Evolutionary conservation across 2,113 vertebrate genomes (phyloP), one percentile per base, ranked within the genome.

Genomic region (Mugil cephalus): DNA sequence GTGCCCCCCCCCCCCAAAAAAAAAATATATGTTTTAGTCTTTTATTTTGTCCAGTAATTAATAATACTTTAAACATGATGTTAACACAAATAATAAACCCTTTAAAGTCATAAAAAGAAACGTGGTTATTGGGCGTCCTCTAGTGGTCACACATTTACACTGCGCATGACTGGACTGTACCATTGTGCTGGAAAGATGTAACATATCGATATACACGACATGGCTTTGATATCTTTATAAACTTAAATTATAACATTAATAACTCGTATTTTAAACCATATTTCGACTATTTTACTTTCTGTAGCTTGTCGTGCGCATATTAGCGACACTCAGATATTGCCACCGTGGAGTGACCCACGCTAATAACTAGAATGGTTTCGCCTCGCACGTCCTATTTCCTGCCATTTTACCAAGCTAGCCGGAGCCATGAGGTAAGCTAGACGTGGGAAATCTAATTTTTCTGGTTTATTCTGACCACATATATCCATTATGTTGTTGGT

Each of bases 371-470:
- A 87, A 78, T 91, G 80, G 88, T 87, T 42, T 1, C 1, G 17
- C 4, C 78, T 21, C 3, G 4, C 0, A 2, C 18, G 0, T 5
- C 68, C 77, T 39, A 59, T 62, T 89, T 82, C 79, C 68, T 61
- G 12, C 51, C 52, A 51, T 4, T 80, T 51, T 69, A 1, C 39
- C 61, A 61, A 85, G 72, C 78, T 74, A 82, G n/a, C 30, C 3
- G 84, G 63, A 89, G 74, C 69, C 80, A 89, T 89, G 88, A 91
- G 88, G 90, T 91, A 39, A 87, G 77, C 1, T 6, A 45, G 15
- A 34, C 9, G 9, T 51, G 21, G 15, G 2, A 10, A 2, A 21
- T 42, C 6, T 58, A 69, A 68, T 40, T 51, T 2, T 8, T 10
- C 19, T 0, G 7, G 15, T 82, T 18, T 65, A 18, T 17, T 18